Evolutionary conservation across 2,888 invertebrate genomes (phyloP).

Genomic region (Drosophila percnosoma): DNA sequence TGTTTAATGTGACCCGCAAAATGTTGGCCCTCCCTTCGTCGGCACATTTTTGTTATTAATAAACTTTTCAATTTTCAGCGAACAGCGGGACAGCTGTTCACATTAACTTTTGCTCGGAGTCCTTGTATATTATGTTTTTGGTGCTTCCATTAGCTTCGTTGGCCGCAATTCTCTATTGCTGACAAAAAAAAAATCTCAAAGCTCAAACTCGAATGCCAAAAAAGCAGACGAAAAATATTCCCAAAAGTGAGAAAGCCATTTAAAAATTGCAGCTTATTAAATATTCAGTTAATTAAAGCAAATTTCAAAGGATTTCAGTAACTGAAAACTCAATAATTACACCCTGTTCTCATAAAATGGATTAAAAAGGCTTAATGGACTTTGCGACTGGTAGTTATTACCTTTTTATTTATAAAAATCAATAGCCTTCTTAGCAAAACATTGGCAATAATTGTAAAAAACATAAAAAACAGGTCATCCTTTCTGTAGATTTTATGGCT

Average conservation of each 20-base stretch:
- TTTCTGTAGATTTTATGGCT: neutral
- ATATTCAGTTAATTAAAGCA: constrained; percentile 65
- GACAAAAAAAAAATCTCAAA: constrained; percentile 57
- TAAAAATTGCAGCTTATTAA: constrained; percentile 52
- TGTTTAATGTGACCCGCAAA: constrained; percentile 51
- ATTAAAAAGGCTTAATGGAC: neutral
- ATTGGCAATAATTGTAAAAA: neutral
- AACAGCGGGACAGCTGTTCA: constrained; percentile 65
- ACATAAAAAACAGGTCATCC: neutral
- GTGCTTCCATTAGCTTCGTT: constrained; percentile 52
- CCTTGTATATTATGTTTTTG: constrained; percentile 30
- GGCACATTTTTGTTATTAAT: constrained; percentile 67
- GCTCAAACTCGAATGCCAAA: constrained; percentile 58
- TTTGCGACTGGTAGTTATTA: neutral
- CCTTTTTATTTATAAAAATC: neutral
- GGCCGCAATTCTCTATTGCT: constrained; percentile 50
- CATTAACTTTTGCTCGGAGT: constrained; percentile 63
- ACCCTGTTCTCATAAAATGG: neutral
- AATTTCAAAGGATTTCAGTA: constrained; percentile 65
- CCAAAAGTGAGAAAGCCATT: neutral
- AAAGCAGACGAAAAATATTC: constrained; percentile 6
- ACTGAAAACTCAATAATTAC: constrained; percentile 43
- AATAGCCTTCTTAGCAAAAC: neutral
- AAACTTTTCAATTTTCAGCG: constrained; percentile 72
- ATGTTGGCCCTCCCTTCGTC: constrained; percentile 6